Conservation (phyloP, 2,888 invertebrate species). For the Lithophane ornitopus region DNA sequence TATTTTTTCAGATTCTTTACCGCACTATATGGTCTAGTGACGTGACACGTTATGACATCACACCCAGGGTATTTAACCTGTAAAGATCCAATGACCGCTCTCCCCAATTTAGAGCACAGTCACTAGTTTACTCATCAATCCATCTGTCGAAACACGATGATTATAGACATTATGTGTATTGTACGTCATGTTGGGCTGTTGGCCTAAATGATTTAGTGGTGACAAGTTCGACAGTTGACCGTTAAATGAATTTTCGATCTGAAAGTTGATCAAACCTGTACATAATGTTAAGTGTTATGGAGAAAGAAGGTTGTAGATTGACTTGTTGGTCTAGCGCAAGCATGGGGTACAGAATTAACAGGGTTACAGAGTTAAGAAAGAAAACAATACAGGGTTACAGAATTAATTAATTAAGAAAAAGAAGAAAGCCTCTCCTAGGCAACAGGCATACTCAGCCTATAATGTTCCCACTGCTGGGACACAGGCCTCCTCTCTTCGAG, state of each 20-base stretch:
- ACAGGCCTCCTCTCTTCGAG: too few relatives aligned
- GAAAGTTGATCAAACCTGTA: neutral
- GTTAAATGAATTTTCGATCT: neutral
- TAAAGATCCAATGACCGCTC: conserved; percentile 36
- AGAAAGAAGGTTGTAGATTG: neutral
- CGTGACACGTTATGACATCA: conserved; percentile 25
- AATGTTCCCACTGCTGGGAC: too few relatives aligned
- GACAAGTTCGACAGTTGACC: neutral
- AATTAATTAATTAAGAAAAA: too few relatives aligned
- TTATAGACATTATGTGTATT: conserved; percentile 40
- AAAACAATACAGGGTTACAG: too few relatives aligned
- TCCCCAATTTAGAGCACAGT: conserved; percentile 38
- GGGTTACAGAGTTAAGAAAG: too few relatives aligned
- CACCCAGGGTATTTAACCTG: conserved; percentile 32
- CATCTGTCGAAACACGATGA: conserved; percentile 32
- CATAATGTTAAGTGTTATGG: neutral
- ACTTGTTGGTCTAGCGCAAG: neutral
- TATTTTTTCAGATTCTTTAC: neutral
- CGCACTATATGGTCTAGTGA: neutral
- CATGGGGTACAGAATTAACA: too few relatives aligned
- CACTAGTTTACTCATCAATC: conserved; percentile 31
- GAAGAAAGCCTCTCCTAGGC: neutral
- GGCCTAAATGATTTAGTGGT: conserved; percentile 33
- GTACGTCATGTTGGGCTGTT: conserved; percentile 4
- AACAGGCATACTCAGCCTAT: neutral